Conservation (phyloP, 2,888 invertebrate genomes). For the Barypeithes pellucidus region DNA sequence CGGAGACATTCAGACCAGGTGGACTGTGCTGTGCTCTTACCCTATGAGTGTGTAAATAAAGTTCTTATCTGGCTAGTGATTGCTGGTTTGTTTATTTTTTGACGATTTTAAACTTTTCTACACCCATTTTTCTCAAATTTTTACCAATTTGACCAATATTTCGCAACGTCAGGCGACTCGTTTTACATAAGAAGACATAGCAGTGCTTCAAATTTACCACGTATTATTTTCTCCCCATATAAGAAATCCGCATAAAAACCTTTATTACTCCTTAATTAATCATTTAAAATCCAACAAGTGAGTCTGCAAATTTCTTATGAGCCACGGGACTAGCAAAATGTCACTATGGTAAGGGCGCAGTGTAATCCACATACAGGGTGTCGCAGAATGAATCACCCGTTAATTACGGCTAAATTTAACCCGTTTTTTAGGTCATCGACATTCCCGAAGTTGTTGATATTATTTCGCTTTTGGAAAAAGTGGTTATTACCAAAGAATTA, state of each 20-base stretch:
- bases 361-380: constrained; percentile 58
- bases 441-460: constrained; percentile 94
- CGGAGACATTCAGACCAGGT: constrained; percentile 64
- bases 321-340: constrained; percentile 48
- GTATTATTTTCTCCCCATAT: constrained; percentile 48
- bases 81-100: constrained; percentile 54
- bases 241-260: constrained; percentile 30
- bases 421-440: constrained; percentile 88
- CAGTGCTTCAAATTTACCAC: constrained; percentile 57
- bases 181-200: constrained; percentile 63
- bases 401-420: constrained; percentile 50
- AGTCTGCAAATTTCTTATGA: constrained; percentile 43
- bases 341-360: constrained; percentile 54
- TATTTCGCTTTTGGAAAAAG: constrained; percentile 93
- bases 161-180: constrained; percentile 63
- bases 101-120: constrained; percentile 47
- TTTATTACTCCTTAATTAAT: constrained; percentile 10
- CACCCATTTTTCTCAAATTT: constrained; percentile 50
- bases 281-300: constrained; percentile 48
- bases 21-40: constrained; percentile 65
- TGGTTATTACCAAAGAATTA: constrained; percentile 91
- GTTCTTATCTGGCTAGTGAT: constrained; percentile 54
- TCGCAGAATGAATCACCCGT: constrained; percentile 46
- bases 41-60: constrained; percentile 60
- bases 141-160: constrained; percentile 55